Base-by-base conservation (phyloP, 2,113 vertebrate species). In the Pogona vitticeps region DNA sequence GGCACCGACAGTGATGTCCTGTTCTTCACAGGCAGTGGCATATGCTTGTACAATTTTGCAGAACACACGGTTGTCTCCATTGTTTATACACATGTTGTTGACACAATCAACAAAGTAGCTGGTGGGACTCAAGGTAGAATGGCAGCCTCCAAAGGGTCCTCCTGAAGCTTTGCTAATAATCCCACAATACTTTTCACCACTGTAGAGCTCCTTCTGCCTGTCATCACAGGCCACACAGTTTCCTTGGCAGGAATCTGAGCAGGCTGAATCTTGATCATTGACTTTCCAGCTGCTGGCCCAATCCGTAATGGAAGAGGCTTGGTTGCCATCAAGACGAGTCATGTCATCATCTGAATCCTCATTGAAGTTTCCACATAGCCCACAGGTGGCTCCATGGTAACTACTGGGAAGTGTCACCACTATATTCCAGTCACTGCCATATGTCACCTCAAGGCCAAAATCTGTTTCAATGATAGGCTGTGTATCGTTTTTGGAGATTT, bases 201-300 rank as follows among this genome's bases (percentile, higher is more conserved):
- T 40, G 59, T 96, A 97, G 9, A 94, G 42, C 68, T 92, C 91
- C 18, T 31, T 38, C 7, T 90, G 42, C 0, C 82, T 33, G 0
- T 70, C 80, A 3, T 93, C 87, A 77, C 96, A 97, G 46, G 83
- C 89, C 2, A 93, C 88, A 75, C 96, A 97, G 72, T 92, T 86
- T 79, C 90, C 90, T 63, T 90, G 67, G 86, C 96, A 97, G 0
- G 83, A 86, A 85, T 96, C 93, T 81, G 65, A 90, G 87, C 97
- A 97, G 36, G 89, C 86, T 80, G 80, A 52, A 20, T 92, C 92
- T 28, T 91, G 87, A 14, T 95, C 89, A 3, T 79, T n/a, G 1
- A 94, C 94, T 90, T 93, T 91, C 97, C 96, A 97, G 90, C 92
- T 96, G 70, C 93, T 95, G 36, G 92, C 94, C 96, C 96, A 97